These are phyloP conservation scores for Heliothis subflexa DNA, from an alignment of 1,140 invertebrate species.

Conservation along the genomic window DNA sequence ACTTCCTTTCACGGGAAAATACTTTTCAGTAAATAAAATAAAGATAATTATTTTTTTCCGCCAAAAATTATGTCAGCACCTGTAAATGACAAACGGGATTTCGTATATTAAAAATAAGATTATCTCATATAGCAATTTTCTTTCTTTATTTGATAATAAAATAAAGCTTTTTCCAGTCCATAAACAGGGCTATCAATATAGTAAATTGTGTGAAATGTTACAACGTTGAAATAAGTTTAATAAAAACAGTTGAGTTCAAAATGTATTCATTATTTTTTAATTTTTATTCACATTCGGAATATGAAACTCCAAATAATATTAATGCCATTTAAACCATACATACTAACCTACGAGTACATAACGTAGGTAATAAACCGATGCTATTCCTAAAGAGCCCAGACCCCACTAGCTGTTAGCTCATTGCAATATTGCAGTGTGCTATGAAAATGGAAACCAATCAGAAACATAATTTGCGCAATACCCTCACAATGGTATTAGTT, in stretches of 20 bases:
- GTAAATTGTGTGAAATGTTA: too few relatives aligned
- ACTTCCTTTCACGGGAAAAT: slow-evolving; percentile 20
- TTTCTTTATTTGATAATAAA: background rate
- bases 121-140: background rate
- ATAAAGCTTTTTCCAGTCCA: background rate
- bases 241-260: too few relatives aligned
- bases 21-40: slow-evolving; percentile 1
- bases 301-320: background rate
- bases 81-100: slow-evolving; percentile 25
- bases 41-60: slow-evolving; percentile 2
- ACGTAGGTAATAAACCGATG: background rate
- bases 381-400: background rate
- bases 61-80: background rate
- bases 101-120: background rate
- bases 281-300: too few relatives aligned
- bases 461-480: background rate
- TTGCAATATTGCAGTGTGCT: background rate
- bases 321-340: background rate
- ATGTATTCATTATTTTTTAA: too few relatives aligned
- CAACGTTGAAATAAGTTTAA: too few relatives aligned
- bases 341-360: too few relatives aligned
- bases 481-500: background rate
- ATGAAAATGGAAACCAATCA: slow-evolving; percentile 5
- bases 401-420: background rate
- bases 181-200: too few relatives aligned